These are phyloP conservation scores for Australoheros facetus DNA, from an alignment of 2,797 vertebrate genomes.

Conservation along the genomic window DNA sequence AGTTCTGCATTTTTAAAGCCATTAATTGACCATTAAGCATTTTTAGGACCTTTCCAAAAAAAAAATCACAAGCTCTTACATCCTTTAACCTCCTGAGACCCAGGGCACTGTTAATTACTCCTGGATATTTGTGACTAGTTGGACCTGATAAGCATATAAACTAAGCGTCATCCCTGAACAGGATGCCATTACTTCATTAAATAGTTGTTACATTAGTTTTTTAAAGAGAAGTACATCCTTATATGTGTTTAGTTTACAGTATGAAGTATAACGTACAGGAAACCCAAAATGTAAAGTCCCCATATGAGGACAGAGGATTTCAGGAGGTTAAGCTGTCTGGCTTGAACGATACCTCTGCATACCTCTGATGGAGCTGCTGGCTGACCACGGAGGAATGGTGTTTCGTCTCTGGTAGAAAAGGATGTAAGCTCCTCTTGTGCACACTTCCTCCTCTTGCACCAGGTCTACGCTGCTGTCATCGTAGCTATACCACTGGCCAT, in stretches of 20 bases:
- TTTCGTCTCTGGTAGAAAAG: constrained; percentile 93
- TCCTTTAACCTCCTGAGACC: no score
- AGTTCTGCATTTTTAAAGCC: neutral
- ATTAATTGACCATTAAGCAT: neutral
- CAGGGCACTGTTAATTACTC: no score
- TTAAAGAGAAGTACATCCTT: no score
- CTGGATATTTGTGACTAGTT: no score
- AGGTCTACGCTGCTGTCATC: constrained; percentile 91
- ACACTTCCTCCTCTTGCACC: constrained; percentile 87
- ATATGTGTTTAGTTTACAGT: no score
- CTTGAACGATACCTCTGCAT: neutral
- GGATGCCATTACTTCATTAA: no score
- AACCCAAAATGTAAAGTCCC: no score
- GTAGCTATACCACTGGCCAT: constrained; percentile 91
- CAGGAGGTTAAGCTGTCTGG: neutral
- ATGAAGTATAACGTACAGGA: no score
- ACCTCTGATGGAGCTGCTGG: constrained; percentile 88
- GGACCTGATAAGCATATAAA: no score
- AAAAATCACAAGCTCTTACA: neutral
- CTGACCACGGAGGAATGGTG: constrained; percentile 87
- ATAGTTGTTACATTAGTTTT: no score
- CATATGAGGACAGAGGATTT: no score
- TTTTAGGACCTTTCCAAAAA: neutral
- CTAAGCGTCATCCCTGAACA: no score
- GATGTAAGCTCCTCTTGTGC: constrained; percentile 91